Conservation (phyloP, 2,797 vertebrate species). For the Mastacembelus armatus region DNA sequence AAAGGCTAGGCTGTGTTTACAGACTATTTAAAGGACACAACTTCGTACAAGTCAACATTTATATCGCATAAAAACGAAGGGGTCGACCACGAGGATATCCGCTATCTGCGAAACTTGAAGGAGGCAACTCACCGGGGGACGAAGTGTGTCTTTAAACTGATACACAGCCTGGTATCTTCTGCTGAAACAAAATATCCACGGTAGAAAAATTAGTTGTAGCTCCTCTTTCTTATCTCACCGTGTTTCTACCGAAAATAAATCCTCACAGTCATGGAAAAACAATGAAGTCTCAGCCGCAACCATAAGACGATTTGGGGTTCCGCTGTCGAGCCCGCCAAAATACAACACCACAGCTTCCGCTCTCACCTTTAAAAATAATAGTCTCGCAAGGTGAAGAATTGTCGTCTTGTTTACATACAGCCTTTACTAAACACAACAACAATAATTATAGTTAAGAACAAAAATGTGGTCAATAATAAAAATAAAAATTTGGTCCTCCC, state of each 20-base stretch:
- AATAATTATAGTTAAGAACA: rapidly evolving
- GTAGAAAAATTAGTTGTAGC: neutral
- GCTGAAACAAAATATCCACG: neutral
- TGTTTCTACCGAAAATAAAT: conserved; percentile 37
- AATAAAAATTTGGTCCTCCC: neutral
- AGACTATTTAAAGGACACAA: neutral
- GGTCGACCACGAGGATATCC: conserved; percentile 70
- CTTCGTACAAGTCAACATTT: conserved; percentile 3
- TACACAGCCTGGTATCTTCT: neutral
- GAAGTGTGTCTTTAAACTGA: conserved; percentile 23
- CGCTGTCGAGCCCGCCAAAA: conserved; percentile 16
- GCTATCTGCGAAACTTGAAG: conserved; percentile 74
- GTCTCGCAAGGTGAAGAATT: rapidly evolving
- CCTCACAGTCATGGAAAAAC: conserved; percentile 52
- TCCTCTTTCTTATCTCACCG: neutral
- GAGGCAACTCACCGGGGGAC: conserved; percentile 73
- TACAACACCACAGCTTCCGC: conserved; percentile 22
- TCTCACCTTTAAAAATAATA: conserved; percentile 48
- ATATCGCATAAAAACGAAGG: conserved; percentile 1
- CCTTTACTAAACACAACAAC: neutral
- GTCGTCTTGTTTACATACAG: no score
- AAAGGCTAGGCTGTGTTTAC: neutral
- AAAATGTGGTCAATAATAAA: neutral
- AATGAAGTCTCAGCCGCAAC: conserved; percentile 63
- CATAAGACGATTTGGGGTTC: conserved; percentile 75